These are phyloP conservation scores for Pycnomerus fuliginosus DNA, from an alignment of 2,888 invertebrate species.

Conservation along the genomic window DNA sequence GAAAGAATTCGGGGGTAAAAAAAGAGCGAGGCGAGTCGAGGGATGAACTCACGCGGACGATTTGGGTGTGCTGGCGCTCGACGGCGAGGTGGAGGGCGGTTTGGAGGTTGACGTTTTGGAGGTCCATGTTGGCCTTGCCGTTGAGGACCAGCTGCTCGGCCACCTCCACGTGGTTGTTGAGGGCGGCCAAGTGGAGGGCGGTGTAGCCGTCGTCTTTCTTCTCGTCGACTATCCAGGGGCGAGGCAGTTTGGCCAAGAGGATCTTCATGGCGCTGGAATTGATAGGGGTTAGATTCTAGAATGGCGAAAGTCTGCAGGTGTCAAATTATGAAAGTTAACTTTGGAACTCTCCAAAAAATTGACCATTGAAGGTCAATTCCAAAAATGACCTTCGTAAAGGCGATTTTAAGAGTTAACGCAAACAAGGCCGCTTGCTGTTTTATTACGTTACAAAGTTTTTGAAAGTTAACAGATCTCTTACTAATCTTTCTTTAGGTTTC, in stretches of 20 bases:
- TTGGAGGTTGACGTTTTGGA: conserved; percentile 94
- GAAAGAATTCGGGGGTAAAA: too few relatives aligned
- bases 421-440: too few relatives aligned
- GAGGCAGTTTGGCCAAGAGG: conserved; percentile 85
- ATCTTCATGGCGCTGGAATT: conserved; percentile 91
- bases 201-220: conserved; percentile 99
- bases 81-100: conserved; percentile 93
- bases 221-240: conserved; percentile 97
- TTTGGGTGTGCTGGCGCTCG: conserved; percentile 96
- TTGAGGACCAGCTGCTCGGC: conserved; percentile 84
- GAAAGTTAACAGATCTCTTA: too few relatives aligned
- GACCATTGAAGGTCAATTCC: too few relatives aligned
- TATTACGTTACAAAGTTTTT: too few relatives aligned
- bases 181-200: conserved; percentile 90
- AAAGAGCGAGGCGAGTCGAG: neutral
- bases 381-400: too few relatives aligned
- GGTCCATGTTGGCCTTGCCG: conserved; percentile 91
- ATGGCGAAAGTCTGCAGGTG: too few relatives aligned
- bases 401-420: too few relatives aligned
- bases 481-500: too few relatives aligned
- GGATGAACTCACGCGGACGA: conserved; percentile 72
- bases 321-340: too few relatives aligned
- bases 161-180: conserved; percentile 96
- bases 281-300: conserved; percentile 5
- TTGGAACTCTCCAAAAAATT: too few relatives aligned